Base-by-base conservation (phyloP, 2,797 vertebrate species). In the Epinephelus malabaricus region DNA sequence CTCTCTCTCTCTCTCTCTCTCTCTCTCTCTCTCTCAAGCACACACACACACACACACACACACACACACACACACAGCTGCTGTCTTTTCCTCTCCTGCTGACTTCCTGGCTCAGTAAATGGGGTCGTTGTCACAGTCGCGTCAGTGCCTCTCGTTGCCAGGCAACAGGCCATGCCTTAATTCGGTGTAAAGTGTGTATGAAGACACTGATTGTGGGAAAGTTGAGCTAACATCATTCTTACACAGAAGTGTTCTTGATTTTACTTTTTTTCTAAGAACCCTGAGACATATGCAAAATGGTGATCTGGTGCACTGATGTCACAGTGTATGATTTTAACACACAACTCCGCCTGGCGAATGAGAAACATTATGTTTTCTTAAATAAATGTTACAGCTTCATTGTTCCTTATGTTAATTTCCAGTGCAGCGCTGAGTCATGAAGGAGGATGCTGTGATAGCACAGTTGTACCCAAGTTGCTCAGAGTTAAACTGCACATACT, bases 91-190 rank as follows among this genome's bases (percentile, higher is more conserved):
- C 89, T 86, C 71, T 91, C 89, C 87, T 81, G 83, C 90, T 88
- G 92, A 92, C 91, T 94, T 94, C 89, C 91, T 94, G 88, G 82
- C 89, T 84, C 79, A 45, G 51, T 89, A 86, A 95, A 95, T 91
- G 68, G 83, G 77, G 79, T 54, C 55, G 83, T 91, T 93, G 91
- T 94, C 88, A 86, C 71, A 66, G 65, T 79, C 73, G 58, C 76
- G 81, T 76, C 74, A 60, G 56, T 59, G 73, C 68, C 77, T 78
- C 73, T 75, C 66, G 89, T 94, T 94, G 88, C 94, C 87, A 85
- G 89, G 93, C 92, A 92, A 95, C 95, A 84, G 72, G 46, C 72
- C 72, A 73, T 82, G 64, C 73, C 87, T 86, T 78, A 89, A 85
- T 86, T 83, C 43, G 34, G 73, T 70, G 81, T 82, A 68, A 86